Evolutionary conservation across 2,888 invertebrate species (phyloP), one percentile per base, ranked within the genome.

Genomic region (Mamestra brassicae): DNA sequence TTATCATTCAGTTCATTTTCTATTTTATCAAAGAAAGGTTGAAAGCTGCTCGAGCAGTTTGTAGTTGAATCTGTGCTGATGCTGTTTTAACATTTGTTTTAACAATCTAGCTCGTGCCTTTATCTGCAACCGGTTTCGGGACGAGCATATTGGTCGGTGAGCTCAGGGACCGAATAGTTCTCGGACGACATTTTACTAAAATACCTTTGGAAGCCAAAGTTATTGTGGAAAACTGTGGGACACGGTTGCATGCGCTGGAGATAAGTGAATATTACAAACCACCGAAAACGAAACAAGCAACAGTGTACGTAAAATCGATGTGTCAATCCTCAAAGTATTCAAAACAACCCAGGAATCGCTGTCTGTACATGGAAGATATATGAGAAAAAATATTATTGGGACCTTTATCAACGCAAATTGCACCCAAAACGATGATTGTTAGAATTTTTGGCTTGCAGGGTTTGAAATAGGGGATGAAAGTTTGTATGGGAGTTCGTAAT

Each of bases 151-250:
- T 97, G 42, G 97, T 97, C 17, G 97, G 97, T 62, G 97, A 98
- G 1, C 91, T 94, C 1, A 94, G 97, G 68, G 96, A 97, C 58
- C 97, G 97, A 38, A 93, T 97, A 66, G 92, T 97, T 78, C 96
- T 98, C 62, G 98, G 98, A 5, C 95, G 97, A 5, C 96, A 97
- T 88, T 97, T 98, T 87, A 97, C 97, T 84, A 97, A 96, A 89
- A 93, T 95, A 73, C 93, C 93, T 1, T 89, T 97, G 66, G 89
- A 90, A 65, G 87, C 90, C 77, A 93, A 93, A 81, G 94, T 97
- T 26, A 89, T 87, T 0, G 93, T 97, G 89, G 96, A 95, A 80
- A 97, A 97, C 86, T 94, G 95, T 87, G 97, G 97, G 1, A 96
- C 95, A 0, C 94, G 95, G 61, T 71, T 94, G 75, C 97, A 97